These are phyloP conservation scores for Phasianus colchicus DNA, from an alignment of 2,113 vertebrate genomes.

Conservation along the genomic window DNA sequence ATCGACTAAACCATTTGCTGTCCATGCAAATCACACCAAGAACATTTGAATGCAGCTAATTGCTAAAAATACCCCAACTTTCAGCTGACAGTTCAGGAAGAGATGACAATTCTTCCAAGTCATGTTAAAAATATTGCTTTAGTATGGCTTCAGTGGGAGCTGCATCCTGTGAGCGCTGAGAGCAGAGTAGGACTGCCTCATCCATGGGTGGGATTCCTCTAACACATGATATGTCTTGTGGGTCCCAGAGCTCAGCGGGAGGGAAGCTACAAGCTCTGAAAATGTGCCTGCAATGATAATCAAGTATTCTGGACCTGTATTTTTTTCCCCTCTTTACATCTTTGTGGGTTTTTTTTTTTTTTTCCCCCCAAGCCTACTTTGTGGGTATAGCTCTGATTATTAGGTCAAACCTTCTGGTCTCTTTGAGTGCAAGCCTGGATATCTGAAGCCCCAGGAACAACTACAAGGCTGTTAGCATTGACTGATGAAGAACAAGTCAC, in stretches of 20 bases:
- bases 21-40: neutral
- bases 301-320: rapidly evolving
- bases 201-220: neutral
- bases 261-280: neutral
- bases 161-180: neutral
- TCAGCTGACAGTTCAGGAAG: neutral
- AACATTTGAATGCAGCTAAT: slow-evolving; percentile 29
- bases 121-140: slow-evolving; percentile 37
- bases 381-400: neutral
- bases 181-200: neutral
- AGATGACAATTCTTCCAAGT: slow-evolving; percentile 39
- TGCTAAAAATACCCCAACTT: slow-evolving; percentile 44
- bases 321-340: neutral
- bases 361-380: neutral
- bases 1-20: neutral
- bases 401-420: neutral
- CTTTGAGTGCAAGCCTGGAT: neutral
- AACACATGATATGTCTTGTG: neutral
- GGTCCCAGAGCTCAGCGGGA: neutral
- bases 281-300: neutral
- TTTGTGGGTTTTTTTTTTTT: neutral
- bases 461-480: neutral
- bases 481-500: neutral
- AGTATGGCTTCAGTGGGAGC: slow-evolving; percentile 33
- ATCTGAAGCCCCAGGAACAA: neutral